Evolutionary conservation across 1,140 invertebrate genomes (phyloP).

Genomic region (Diorhabda sublineata): DNA sequence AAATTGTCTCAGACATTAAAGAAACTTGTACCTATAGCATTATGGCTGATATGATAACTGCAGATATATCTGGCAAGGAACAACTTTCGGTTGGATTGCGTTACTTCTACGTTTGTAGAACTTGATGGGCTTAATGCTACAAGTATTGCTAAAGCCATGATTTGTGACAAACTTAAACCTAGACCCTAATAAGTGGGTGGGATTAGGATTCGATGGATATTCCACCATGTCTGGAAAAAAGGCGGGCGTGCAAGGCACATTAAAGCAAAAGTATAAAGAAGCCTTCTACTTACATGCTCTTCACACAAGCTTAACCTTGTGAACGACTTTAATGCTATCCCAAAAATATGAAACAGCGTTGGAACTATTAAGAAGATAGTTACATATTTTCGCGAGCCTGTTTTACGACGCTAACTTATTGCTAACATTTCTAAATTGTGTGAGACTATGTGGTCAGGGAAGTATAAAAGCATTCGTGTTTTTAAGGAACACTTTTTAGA

Average conservation of each 20-base stretch:
- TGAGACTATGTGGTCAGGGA: too few species aligned
- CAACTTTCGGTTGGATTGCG: conserved; percentile 37
- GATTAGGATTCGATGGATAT: conserved; percentile 29
- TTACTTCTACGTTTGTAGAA: conserved; percentile 31
- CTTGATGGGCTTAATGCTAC: conserved; percentile 25
- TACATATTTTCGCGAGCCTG: too few species aligned
- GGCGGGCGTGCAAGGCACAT: conserved; percentile 32
- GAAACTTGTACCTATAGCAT: conserved; percentile 27
- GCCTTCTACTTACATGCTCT: too few species aligned
- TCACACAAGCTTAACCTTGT: too few species aligned
- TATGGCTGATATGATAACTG: conserved; percentile 34
- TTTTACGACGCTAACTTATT: too few species aligned
- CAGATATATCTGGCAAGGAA: conserved; percentile 38
- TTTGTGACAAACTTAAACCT: conserved; percentile 26
- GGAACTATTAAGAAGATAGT: too few species aligned
- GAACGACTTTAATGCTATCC: too few species aligned
- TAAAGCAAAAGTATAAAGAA: conserved; percentile 29
- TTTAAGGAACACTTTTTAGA: too few species aligned
- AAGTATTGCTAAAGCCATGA: conserved; percentile 28
- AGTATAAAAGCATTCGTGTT: too few species aligned
- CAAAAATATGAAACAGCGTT: too few species aligned
- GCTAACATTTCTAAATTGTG: too few species aligned
- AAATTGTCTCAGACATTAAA: conserved; percentile 17
- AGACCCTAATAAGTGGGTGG: conserved; percentile 25
- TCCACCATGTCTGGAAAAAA: conserved; percentile 33